Conservation (phyloP, 2,797 vertebrate species). For the Cynopterus sphinx region DNA sequence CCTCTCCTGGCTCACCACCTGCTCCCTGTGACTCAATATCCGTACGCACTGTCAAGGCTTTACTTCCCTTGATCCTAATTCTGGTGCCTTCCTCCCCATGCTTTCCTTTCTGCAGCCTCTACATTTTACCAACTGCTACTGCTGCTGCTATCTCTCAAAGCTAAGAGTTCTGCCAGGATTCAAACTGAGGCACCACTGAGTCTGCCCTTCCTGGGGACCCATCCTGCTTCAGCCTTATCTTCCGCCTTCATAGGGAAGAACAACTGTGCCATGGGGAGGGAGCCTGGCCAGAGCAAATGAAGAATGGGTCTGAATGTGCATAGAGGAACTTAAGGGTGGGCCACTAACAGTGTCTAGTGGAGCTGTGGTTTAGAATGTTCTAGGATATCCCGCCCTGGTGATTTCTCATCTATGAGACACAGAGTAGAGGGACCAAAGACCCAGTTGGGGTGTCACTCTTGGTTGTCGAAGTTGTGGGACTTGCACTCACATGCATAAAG, state of each 20-base stretch:
- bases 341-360: fast-evolving
- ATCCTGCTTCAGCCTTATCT: not conserved
- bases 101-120: not conserved
- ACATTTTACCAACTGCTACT: not conserved
- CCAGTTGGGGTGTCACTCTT: not conserved
- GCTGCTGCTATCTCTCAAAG: fast-evolving
- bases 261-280: no score
- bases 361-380: not conserved
- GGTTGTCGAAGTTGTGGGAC: not conserved
- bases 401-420: not conserved
- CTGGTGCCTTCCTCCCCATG: fast-evolving
- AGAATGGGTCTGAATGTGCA: fast-evolving
- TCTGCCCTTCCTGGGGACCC: not conserved
- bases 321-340: not conserved
- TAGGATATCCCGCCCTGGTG: not conserved
- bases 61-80: not conserved
- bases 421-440: not conserved
- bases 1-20: not conserved
- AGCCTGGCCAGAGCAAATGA: not conserved
- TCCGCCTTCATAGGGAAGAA: not conserved
- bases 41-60: not conserved
- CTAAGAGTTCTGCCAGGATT: not conserved
- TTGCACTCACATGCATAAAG: not conserved
- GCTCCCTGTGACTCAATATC: no score
- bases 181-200: fast-evolving